Evolutionary conservation across 1,140 invertebrate species (phyloP).

Genomic region (Centruroides vittatus): DNA sequence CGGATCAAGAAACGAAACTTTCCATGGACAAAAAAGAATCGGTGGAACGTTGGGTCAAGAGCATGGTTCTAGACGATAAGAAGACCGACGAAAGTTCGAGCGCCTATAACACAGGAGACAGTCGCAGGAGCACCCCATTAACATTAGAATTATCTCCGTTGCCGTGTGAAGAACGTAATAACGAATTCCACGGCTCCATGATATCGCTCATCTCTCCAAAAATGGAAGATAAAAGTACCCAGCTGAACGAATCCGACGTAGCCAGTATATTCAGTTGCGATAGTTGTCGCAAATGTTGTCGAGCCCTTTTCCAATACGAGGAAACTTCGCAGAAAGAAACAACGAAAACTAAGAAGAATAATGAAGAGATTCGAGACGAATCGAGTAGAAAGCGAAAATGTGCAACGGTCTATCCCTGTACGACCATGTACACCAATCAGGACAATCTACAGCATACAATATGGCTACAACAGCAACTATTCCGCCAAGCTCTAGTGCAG

Average conservation of each 20-base stretch:
- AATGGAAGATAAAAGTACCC: slow-evolving; percentile 21
- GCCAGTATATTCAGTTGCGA: slow-evolving; percentile 21
- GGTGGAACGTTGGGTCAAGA: slow-evolving; percentile 18
- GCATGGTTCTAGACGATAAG: slow-evolving; percentile 15
- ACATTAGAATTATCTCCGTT: slow-evolving; percentile 41
- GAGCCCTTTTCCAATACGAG: slow-evolving; percentile 9
- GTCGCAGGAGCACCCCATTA: slow-evolving; percentile 50
- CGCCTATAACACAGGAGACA: slow-evolving; percentile 61
- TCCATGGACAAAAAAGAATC: slow-evolving; percentile 17
- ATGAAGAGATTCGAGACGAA: background rate
- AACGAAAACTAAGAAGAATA: background rate
- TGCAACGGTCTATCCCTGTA: slow-evolving; percentile 22
- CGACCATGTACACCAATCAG: slow-evolving; percentile 56
- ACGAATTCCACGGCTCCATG: slow-evolving; percentile 10
- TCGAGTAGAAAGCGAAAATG: background rate
- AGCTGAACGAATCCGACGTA: slow-evolving; percentile 26
- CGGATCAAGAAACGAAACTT: slow-evolving; percentile 23
- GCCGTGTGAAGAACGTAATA: slow-evolving; percentile 22
- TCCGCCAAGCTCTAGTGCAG: slow-evolving; percentile 38
- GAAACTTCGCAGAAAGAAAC: background rate
- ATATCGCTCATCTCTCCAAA: slow-evolving; percentile 6
- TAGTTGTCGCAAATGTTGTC: slow-evolving; percentile 19
- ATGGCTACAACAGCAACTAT: slow-evolving; percentile 51
- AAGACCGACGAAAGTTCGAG: slow-evolving; percentile 46
- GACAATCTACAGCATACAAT: slow-evolving; percentile 59